Conservation (phyloP, 30 jellyfish, hydroid and myxozoan species). For the Cassiopea andromeda region DNA sequence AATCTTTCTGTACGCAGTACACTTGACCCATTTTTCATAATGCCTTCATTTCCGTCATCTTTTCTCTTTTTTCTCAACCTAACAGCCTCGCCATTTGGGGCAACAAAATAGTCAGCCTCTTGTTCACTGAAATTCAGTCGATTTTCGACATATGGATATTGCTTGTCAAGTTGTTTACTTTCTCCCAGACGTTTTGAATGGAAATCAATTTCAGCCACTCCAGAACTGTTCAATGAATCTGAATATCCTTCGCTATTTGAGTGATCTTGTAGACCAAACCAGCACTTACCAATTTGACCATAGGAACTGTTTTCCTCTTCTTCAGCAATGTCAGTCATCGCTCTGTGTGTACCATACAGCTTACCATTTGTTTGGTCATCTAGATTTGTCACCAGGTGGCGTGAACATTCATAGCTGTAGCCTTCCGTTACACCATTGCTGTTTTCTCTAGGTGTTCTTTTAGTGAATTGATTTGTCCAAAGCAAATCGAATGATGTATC, state of each 20-base stretch:
- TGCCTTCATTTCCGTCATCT: neutral
- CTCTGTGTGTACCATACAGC: neutral
- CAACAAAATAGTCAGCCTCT: slow-evolving; percentile 39
- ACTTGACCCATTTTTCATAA: neutral
- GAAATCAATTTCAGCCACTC: neutral
- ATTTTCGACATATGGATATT: neutral
- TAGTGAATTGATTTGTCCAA: slow-evolving; percentile 23
- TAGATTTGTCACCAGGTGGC: neutral
- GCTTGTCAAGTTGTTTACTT: neutral
- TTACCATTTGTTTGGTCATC: neutral
- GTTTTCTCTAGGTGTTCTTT: neutral
- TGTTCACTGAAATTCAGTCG: neutral
- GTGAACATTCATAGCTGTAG: neutral
- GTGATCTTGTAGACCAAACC: neutral
- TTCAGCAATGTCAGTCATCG: slow-evolving; percentile 34
- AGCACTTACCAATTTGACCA: neutral
- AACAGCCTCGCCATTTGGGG: slow-evolving; percentile 63
- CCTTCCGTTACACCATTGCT: neutral
- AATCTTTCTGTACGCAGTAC: slow-evolving; percentile 40
- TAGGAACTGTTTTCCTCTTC: slow-evolving; percentile 19
- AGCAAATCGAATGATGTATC: slow-evolving; percentile 19
- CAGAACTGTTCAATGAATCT: neutral
- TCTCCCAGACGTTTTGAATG: neutral
- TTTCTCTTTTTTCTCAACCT: slow-evolving; percentile 26
- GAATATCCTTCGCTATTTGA: neutral